Conservation (phyloP, 2,113 vertebrate species). For the Synodontis membranacea region DNA sequence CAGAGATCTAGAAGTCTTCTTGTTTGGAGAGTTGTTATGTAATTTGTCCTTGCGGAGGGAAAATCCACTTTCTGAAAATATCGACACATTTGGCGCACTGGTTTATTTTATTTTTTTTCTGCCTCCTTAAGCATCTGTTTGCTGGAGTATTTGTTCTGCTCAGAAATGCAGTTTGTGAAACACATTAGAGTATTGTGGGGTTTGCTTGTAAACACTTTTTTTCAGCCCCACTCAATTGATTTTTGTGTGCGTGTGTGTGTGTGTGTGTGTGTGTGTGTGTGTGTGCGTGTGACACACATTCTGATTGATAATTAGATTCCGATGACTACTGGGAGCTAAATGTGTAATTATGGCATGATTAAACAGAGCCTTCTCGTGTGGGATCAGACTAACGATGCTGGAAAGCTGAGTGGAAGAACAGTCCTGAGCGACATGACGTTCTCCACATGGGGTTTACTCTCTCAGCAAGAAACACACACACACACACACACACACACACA, state of each 20-base stretch:
- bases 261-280: slow-evolving; percentile 32
- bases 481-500: not conserved
- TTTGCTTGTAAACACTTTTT: not conserved
- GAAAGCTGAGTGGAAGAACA: slow-evolving; percentile 39
- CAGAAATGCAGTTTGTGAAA: not conserved
- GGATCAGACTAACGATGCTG: slow-evolving; percentile 38
- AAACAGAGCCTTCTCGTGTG: slow-evolving; percentile 43
- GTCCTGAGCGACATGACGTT: slow-evolving; percentile 29
- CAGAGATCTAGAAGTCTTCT: slow-evolving; percentile 10
- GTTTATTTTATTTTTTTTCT: not conserved
- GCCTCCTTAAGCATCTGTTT: not conserved
- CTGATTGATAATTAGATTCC: slow-evolving; percentile 49
- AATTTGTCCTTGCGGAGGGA: slow-evolving; percentile 24
- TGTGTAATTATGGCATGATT: slow-evolving; percentile 53
- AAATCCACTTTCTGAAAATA: not conserved
- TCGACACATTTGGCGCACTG: not conserved
- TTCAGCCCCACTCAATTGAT: not conserved
- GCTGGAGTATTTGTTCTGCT: slow-evolving; percentile 3
- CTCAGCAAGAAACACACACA: not conserved
- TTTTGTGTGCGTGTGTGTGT: slow-evolving; percentile 6
- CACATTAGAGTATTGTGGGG: not conserved
- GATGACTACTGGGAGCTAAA: slow-evolving; percentile 38
- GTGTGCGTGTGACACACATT: slow-evolving; percentile 19
- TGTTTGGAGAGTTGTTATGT: slow-evolving; percentile 29
- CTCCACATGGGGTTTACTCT: slow-evolving; percentile 36